Conservation (phyloP, 2,113 vertebrate genomes). For the Potamarius usumacintae region DNA sequence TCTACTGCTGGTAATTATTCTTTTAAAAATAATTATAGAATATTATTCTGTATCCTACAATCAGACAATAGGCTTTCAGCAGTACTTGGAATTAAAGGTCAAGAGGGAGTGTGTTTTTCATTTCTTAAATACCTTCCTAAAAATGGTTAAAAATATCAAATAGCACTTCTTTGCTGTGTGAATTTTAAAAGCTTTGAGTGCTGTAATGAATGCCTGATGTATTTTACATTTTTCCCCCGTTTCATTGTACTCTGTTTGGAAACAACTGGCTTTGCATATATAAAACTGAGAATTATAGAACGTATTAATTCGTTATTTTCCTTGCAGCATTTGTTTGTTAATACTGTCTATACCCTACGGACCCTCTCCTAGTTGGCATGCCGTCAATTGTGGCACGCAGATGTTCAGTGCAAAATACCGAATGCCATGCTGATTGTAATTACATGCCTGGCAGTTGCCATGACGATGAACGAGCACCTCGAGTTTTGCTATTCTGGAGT, state of each 20-base stretch:
- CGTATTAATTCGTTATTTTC: not conserved
- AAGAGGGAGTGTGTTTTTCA: not conserved
- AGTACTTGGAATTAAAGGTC: not conserved
- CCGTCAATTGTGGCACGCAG: slow-evolving; percentile 62
- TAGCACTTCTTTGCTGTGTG: not conserved
- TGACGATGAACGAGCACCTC: slow-evolving; percentile 49
- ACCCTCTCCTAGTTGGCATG: not conserved
- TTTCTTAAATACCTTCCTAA: not conserved
- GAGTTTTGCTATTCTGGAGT: slow-evolving; percentile 5
- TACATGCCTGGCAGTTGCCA: slow-evolving; percentile 67
- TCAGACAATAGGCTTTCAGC: not conserved
- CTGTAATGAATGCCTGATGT: not conserved
- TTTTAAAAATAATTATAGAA: not conserved
- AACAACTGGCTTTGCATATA: not conserved
- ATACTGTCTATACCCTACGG: not conserved
- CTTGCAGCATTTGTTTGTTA: slow-evolving; percentile 14
- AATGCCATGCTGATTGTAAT: slow-evolving; percentile 67
- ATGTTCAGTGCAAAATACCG: slow-evolving; percentile 66
- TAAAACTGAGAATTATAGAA: not conserved
- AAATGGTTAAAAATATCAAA: not conserved
- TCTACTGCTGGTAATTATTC: not conserved
- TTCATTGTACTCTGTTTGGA: not conserved
- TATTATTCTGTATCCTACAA: not conserved
- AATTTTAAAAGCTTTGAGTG: not conserved
- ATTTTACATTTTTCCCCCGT: not conserved